Base-by-base conservation (phyloP, 2,797 vertebrate genomes). In the Enteromius argenteus region DNA sequence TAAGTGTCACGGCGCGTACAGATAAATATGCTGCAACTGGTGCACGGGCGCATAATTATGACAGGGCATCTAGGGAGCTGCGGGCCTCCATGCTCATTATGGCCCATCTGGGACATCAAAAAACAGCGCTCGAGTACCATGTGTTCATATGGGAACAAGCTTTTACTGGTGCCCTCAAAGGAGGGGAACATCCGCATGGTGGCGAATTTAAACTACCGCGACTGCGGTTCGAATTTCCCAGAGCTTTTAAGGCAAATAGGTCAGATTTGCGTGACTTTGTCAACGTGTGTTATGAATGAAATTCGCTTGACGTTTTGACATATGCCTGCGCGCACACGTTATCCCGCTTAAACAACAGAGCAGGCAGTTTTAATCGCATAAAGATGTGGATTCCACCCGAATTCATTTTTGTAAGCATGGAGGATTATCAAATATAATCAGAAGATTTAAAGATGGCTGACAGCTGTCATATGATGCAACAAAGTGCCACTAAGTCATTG, bases 371-470 rank as follows among this genome's bases (percentile, higher is more conserved):
- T 95, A 95, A 94, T 95, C 94, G 92, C 93, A 93, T 90, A 78
- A 86, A 91, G 91, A 94, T 93, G 94, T 91, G 91, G 90, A 90
- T 94, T 94, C 94, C 91, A 92, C 94, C 93, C 90, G 91, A 94
- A 94, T 91, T 91, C 88, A 67, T 79, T 94, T 93, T 92, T 93
- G 91, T 93, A 93, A 94, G 92, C 91, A 90, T 44, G 87, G 81
- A 84, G 93, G 94, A 95, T 95, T 95, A 95, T 92, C 69, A 82
- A 72, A 85, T 80, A 71, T 86, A 87, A 88, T 87, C 92, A 88
- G 88, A 91, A 94, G 93, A 95, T 95, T 94, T 94, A 94, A 93
- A 95, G 93, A 93, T 94, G 90, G 91, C 92, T 93, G 93, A 94
- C 94, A 95, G 93, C 92, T 95, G 94, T 93, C 93, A 91, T 83